Evolutionary conservation across 2,888 invertebrate genomes (phyloP).

Genomic region (Doris montereyensis): DNA sequence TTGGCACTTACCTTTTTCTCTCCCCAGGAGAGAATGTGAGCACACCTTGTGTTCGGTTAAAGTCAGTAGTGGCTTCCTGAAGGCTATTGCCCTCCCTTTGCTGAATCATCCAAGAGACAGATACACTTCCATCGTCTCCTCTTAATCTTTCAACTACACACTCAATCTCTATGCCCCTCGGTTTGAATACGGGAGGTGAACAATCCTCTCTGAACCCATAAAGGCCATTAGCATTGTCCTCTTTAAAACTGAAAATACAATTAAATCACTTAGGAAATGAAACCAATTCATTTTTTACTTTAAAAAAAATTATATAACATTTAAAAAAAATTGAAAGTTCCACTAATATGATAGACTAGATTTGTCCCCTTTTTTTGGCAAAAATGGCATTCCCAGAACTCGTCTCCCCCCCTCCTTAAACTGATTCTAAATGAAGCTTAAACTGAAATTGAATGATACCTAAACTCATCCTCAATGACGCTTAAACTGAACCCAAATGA

Average conservation of each 20-base stretch:
- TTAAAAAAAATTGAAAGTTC: too few relatives aligned
- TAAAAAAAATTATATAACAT: too few relatives aligned
- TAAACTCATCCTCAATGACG: too few relatives aligned
- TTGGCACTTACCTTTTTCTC: slow-evolving; percentile 60
- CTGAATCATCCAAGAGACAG: slow-evolving; percentile 61
- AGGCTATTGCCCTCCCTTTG: slow-evolving; percentile 45
- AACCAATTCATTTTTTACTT: too few relatives aligned
- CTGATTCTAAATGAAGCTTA: too few relatives aligned
- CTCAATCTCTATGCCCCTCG: slow-evolving; percentile 51
- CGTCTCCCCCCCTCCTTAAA: too few relatives aligned
- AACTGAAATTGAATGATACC: too few relatives aligned
- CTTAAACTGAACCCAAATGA: too few relatives aligned
- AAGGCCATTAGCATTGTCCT: slow-evolving; percentile 72
- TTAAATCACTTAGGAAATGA: too few relatives aligned
- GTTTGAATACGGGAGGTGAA: slow-evolving; percentile 48
- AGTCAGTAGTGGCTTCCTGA: slow-evolving; percentile 54
- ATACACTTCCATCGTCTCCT: slow-evolving; percentile 66
- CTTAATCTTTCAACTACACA: slow-evolving; percentile 62
- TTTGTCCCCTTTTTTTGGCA: too few relatives aligned
- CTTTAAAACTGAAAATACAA: slow-evolving; percentile 64
- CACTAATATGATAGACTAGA: too few relatives aligned
- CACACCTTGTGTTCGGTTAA: slow-evolving; percentile 59
- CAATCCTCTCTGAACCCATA: slow-evolving; percentile 66
- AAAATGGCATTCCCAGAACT: too few relatives aligned
- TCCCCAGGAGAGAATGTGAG: slow-evolving; percentile 65